phyloP scores from a whole-genome alignment of 2,888 invertebrate species.

The Chromoteleia sp. region DNA sequence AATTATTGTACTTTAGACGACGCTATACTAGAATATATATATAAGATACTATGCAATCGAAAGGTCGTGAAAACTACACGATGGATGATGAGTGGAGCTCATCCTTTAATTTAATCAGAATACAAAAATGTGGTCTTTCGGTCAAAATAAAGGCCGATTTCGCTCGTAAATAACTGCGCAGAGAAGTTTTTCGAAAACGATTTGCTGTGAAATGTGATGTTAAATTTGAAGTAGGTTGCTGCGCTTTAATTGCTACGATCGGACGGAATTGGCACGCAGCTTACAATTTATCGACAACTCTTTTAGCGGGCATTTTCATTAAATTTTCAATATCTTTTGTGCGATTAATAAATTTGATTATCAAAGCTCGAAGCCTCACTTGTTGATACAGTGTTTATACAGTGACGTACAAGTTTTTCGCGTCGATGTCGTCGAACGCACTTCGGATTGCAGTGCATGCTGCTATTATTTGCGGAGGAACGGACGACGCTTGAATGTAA shows the following conservation, averaged over 20 bases:
- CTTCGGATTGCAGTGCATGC: constrained; percentile 17
- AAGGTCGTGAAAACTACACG: no score
- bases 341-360: neutral
- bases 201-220: constrained; percentile 4
- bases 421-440: neutral
- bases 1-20: no score
- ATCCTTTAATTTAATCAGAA: constrained; percentile 11
- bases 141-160: constrained; percentile 8
- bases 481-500: constrained; percentile 32
- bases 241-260: no score
- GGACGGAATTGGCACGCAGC: no score
- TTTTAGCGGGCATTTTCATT: neutral
- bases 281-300: no score
- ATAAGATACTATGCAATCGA: no score
- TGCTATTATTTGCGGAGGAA: constrained; percentile 35
- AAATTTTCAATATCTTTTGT: constrained; percentile 4
- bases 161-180: neutral
- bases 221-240: constrained; percentile 10
- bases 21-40: no score
- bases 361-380: neutral
- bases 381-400: no score
- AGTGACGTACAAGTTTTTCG: no score
- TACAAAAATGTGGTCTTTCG: constrained; percentile 4
- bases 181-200: neutral
- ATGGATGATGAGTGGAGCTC: no score